Base-by-base conservation (phyloP, 2,113 vertebrate species). In the Pantherophis guttatus region DNA sequence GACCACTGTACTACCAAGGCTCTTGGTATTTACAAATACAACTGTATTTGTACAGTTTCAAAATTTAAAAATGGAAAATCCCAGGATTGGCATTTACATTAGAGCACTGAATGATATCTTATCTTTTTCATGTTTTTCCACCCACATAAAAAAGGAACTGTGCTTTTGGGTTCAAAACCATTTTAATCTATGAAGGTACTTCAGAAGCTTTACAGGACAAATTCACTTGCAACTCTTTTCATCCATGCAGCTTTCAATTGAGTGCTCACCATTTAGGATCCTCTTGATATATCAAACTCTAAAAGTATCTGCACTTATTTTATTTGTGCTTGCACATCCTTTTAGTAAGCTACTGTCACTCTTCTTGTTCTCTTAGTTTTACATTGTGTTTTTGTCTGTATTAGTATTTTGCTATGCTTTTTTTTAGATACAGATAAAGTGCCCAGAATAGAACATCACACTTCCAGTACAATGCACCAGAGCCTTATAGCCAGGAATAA, bases 401-500 rank as follows among this genome's bases (percentile, higher is more conserved):
- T 81, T 75, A 81, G 70, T 33, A 81, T 39, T 81, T 81, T 75
- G 29, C 21, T 90, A 29, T 86, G 9, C 3, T 53, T 44, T 88
- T 5, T 62, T 5, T 87, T 52, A 87, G 29, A 87, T 93, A 91
- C 39, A 57, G 26, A 58, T 39, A 21, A 55, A 94, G 92, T 87
- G 94, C 95, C 95, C 96, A 93, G 24, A 3, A 91, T 48, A 90
- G 65, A 94, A 87, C 90, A 0, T 3, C 91, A 17, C 0, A 94
- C 70, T 92, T 91, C 91, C 54, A 8, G 23, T 15, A 62, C 90
- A 94, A 23, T 94, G 81, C 95, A 94, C 95, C 96, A 1, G 1
- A 92, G 94, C 96, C 94, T 95, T 94, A 87, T 0, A 23, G 8
- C 48, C 21, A 62, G 93, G 92, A 62, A 62, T 59, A 6, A 50